Conservation (phyloP, 2,113 vertebrate genomes). For the Indicator indicator region DNA sequence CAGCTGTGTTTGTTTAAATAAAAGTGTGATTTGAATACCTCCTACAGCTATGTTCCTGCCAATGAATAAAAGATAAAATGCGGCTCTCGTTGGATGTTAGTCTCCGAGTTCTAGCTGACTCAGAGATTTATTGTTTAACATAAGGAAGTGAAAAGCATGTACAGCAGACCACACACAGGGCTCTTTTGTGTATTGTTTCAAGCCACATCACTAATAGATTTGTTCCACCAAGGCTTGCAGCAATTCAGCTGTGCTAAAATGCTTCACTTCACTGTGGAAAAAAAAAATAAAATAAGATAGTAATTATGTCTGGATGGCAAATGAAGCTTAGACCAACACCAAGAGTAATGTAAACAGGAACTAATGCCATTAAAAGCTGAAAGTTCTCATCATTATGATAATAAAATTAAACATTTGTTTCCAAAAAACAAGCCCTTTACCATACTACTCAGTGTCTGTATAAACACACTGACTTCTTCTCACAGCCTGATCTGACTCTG, state of each 20-base stretch:
- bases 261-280: slow-evolving; percentile 83
- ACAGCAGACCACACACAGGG: slow-evolving; percentile 83
- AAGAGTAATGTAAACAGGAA: slow-evolving; percentile 77
- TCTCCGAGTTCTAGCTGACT: slow-evolving; percentile 81
- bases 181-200: slow-evolving; percentile 85
- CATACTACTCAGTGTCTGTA: slow-evolving; percentile 10
- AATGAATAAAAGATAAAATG: slow-evolving; percentile 87
- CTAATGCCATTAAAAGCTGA: slow-evolving; percentile 62
- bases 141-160: slow-evolving; percentile 80
- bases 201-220: slow-evolving; percentile 83
- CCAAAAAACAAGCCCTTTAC: slow-evolving; percentile 54
- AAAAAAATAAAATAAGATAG: slow-evolving; percentile 82
- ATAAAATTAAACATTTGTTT: slow-evolving; percentile 73
- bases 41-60: slow-evolving; percentile 85
- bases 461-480: slow-evolving; percentile 28
- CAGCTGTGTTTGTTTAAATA: slow-evolving; percentile 91
- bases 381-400: slow-evolving; percentile 55
- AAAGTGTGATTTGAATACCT: slow-evolving; percentile 89
- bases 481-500: slow-evolving; percentile 8
- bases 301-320: slow-evolving; percentile 79
- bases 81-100: slow-evolving; percentile 73
- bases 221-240: slow-evolving; percentile 81
- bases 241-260: slow-evolving; percentile 83
- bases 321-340: slow-evolving; percentile 69
- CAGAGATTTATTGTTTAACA: slow-evolving; percentile 85